A percentile compares a stretch with the other conserved stretches of the same genome.
Conservation (phyloP, 1,140 invertebrate species). For the Euura lappo region DNA sequence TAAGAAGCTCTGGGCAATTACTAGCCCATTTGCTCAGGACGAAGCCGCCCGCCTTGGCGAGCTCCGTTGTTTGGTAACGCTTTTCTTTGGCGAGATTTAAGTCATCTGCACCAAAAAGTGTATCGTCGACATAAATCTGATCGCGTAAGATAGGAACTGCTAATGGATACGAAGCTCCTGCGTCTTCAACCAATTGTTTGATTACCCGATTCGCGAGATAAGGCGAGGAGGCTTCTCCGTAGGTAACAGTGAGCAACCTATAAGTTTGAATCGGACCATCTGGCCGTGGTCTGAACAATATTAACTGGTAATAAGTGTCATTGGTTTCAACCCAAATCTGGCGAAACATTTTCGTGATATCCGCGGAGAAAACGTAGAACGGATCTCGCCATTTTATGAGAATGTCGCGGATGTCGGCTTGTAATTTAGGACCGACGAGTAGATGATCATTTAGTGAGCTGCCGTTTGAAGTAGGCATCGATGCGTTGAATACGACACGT, state of each 20-base stretch:
- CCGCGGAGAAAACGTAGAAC: slow-evolving; percentile 25
- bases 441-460: slow-evolving; percentile 25
- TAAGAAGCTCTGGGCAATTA: slow-evolving; percentile 36
- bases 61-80: slow-evolving; percentile 29
- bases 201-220: slow-evolving; percentile 42
- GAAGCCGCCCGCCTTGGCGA: slow-evolving; percentile 35
- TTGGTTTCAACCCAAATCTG: slow-evolving; percentile 34
- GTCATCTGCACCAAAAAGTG: slow-evolving; percentile 32
- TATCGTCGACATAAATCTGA: slow-evolving; percentile 38
- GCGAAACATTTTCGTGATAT: slow-evolving; percentile 43
- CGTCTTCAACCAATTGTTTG: slow-evolving; percentile 37
- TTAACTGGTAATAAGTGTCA: slow-evolving; percentile 37
- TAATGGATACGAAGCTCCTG: slow-evolving; percentile 31
- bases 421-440: slow-evolving; percentile 17
- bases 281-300: slow-evolving; percentile 36
- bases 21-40: slow-evolving; percentile 43
- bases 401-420: slow-evolving; percentile 10
- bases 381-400: slow-evolving; percentile 14
- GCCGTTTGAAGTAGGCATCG: slow-evolving; percentile 6
- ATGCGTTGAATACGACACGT: slow-evolving; percentile 27
- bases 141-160: slow-evolving; percentile 26
- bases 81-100: slow-evolving; percentile 25
- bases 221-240: slow-evolving; percentile 41
- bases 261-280: slow-evolving; percentile 31
- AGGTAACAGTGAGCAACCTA: slow-evolving; percentile 48